Conservation (phyloP, 35 echinoderm and acorn worm species). For the Ophiothrix spiculata region DNA sequence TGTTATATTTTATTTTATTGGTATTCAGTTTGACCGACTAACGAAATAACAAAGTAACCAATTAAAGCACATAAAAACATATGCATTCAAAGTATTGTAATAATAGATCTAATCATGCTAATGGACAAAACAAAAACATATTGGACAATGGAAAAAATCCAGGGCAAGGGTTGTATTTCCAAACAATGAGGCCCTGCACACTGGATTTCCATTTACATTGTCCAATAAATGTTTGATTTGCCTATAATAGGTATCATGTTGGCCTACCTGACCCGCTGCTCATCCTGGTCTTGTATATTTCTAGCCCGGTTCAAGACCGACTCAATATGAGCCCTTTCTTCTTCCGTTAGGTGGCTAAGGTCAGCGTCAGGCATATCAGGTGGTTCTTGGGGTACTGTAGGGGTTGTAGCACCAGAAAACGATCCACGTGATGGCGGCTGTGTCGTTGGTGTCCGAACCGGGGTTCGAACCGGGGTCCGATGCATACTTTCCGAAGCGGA, state of each 20-base stretch:
- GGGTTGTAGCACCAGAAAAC: neutral
- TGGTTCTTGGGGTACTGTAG: constrained; percentile 48
- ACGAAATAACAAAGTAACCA: too few relatives aligned
- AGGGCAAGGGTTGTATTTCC: too few relatives aligned
- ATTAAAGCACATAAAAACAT: too few relatives aligned
- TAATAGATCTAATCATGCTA: neutral
- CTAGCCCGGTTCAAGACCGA: constrained; percentile 78
- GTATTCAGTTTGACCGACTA: too few relatives aligned
- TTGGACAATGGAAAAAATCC: neutral
- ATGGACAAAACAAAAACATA: neutral
- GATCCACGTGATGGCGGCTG: constrained; percentile 5
- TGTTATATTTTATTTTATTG: too few relatives aligned
- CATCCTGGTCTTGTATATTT: constrained; percentile 79
- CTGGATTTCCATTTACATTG: too few relatives aligned
- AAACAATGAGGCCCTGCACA: too few relatives aligned
- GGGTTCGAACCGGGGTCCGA: neutral
- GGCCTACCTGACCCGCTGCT: constrained; percentile 80
- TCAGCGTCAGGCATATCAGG: constrained; percentile 83
- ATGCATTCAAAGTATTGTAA: too few relatives aligned
- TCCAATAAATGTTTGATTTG: too few relatives aligned
- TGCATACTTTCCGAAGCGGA: neutral
- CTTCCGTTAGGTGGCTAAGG: constrained; percentile 84
- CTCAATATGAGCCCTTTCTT: constrained; percentile 77
- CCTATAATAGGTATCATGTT: neutral
- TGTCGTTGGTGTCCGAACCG: neutral